Evolutionary conservation across 2,113 vertebrate species (phyloP), one percentile per base, ranked within the genome.

Genomic region (Panthera leo): DNA sequence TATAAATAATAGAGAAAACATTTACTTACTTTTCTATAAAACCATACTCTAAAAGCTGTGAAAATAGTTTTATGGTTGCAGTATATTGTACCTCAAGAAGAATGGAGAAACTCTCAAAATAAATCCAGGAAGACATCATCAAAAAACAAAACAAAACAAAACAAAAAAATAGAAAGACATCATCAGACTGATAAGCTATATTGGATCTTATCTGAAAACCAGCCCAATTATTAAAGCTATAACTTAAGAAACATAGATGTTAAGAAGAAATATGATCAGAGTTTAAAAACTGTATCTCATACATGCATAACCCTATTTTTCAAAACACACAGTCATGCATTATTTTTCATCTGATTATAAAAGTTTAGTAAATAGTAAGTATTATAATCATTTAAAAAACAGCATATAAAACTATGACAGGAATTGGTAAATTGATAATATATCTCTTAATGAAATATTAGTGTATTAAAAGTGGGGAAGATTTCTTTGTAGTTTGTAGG

Each of bases 321-420:
- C 16, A 94, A 87, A 91, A 82, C 9, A 82, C 9, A 85, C 15
- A 48, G 31, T 75, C 80, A 82, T n/a, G 68, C 1, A 42, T 67
- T 90, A 45, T 73, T 97, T 79, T 97, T 93, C 15, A 90, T 39
- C 85, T 93, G 31, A 34, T 86, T 95, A 85, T 36, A 91, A 89
- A 95, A 92, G 79, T 48, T 68, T 71, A 89, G 45, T 80, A 29
- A 94, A 76, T 70, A 19, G 70, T 73, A 86, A 58, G 42, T 45
- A 73, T 65, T 3, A 63, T 45, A 48, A 76, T 97, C 19, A 92
- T 83, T 91, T 80, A 67, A 71, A 39, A 92, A 86, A 9, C 6
- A 79, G 14, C 36, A 65, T 84, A 45, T 79, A 96, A 65, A 95
- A 16, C 48, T 75, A 27, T 76, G n/a, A 91, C 87, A 45, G 31